These are phyloP conservation scores for Athene noctua DNA, from an alignment of 2,113 vertebrate genomes.

Conservation along the genomic window DNA sequence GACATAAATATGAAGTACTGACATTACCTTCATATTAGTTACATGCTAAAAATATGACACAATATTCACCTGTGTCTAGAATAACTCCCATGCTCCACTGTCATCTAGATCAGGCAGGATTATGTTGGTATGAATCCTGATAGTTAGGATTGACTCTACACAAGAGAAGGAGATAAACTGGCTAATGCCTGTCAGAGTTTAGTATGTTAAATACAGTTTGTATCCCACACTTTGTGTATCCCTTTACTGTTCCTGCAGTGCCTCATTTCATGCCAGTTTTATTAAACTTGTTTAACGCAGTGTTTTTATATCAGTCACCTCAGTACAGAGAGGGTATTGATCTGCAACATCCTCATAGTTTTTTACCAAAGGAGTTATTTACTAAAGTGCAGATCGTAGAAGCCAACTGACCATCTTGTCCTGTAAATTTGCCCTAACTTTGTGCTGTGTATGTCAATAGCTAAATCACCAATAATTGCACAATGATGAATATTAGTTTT, in stretches of 20 bases:
- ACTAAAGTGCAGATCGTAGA: neutral
- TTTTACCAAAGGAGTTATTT: neutral
- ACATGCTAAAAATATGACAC: neutral
- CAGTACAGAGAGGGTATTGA: neutral
- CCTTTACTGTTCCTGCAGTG: neutral
- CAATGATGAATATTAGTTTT: neutral
- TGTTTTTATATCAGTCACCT: neutral
- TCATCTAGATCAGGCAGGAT: neutral
- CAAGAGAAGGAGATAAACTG: neutral
- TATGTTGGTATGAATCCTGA: neutral
- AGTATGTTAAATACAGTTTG: neutral
- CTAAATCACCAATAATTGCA: neutral
- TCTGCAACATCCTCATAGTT: neutral
- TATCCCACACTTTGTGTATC: neutral
- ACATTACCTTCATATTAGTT: neutral
- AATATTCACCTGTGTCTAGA: neutral
- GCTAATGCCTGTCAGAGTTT: neutral
- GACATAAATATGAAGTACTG: neutral
- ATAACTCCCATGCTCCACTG: neutral
- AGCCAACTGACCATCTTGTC: neutral
- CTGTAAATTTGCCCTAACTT: neutral
- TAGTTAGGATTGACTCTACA: neutral
- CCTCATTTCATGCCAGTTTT: neutral
- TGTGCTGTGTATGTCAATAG: neutral
- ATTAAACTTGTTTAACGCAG: neutral